A percentile compares a stretch with the other conserved stretches of the same genome.
Conservation (phyloP, 2,797 vertebrate genomes). For the Podarcis lilfordi region DNA sequence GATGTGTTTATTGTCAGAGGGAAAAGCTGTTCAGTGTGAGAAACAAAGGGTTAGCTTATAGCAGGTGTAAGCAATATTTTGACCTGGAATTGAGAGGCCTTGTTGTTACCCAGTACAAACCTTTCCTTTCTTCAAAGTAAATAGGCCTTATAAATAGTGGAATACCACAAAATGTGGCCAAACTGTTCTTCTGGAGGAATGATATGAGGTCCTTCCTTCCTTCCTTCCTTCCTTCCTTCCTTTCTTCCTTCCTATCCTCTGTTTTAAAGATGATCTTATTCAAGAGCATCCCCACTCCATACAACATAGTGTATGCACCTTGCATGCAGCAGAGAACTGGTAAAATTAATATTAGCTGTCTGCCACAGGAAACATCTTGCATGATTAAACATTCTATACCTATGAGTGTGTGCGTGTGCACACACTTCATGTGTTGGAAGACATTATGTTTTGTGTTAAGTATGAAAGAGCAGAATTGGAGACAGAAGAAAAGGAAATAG, state of each 20-base stretch:
- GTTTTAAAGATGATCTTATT: neutral
- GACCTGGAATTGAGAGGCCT: neutral
- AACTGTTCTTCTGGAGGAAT: neutral
- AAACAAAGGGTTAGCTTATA: neutral
- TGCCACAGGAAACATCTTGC: slow-evolving; percentile 37
- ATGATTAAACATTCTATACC: slow-evolving; percentile 40
- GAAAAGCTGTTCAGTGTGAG: neutral
- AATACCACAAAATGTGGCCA: neutral
- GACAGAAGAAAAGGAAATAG: slow-evolving; percentile 53
- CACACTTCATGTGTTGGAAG: slow-evolving; percentile 21
- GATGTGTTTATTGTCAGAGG: neutral
- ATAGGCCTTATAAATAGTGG: neutral
- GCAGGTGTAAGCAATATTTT: neutral
- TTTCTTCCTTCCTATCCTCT: neutral
- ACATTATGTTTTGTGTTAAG: slow-evolving; percentile 49
- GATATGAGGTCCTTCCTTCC: neutral
- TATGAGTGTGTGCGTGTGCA: neutral
- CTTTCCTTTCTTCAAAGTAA: neutral
- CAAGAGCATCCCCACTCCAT: neutral
- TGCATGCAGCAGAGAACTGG: slow-evolving; percentile 14
- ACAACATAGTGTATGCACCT: neutral
- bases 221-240: neutral
- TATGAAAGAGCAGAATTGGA: slow-evolving; percentile 33
- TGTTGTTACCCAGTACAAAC: neutral
- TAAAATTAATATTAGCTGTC: slow-evolving; percentile 23